These are phyloP conservation scores for Dolichoris vasculosae DNA, from an alignment of 1,140 invertebrate species.

Conservation along the genomic window DNA sequence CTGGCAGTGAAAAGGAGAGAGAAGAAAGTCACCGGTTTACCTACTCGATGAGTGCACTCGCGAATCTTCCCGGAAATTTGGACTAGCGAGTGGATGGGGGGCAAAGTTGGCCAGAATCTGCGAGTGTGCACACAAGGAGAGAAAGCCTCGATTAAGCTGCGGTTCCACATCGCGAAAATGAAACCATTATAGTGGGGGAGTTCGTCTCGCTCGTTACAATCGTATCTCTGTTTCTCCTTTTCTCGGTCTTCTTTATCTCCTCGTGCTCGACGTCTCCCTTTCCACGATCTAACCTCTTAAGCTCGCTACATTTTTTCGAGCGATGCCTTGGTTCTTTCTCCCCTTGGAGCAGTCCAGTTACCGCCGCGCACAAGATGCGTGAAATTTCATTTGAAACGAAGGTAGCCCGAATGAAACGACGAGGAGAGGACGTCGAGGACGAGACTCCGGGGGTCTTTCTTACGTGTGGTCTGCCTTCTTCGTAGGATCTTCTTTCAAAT, in stretches of 20 bases:
- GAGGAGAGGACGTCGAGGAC: not conserved
- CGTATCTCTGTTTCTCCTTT: not conserved
- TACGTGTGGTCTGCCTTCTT: slow-evolving; percentile 25
- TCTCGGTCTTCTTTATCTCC: not conserved
- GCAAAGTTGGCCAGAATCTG: not conserved
- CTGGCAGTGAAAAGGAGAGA: not conserved
- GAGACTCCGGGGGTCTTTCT: not conserved
- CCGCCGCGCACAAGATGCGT: not conserved
- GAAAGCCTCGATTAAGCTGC: slow-evolving; percentile 60
- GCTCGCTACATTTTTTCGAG: not conserved
- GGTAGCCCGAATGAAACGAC: not conserved
- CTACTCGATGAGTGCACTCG: not conserved
- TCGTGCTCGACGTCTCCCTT: not conserved
- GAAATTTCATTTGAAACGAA: slow-evolving; percentile 42
- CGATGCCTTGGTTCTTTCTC: not conserved
- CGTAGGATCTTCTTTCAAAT: slow-evolving; percentile 45
- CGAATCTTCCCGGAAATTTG: slow-evolving; percentile 16
- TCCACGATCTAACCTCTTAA: not conserved
- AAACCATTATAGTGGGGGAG: slow-evolving; percentile 35
- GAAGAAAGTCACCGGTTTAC: not conserved
- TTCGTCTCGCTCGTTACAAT: not conserved
- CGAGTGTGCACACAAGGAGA: not conserved
- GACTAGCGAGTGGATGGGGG: not conserved
- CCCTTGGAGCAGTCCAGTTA: not conserved
- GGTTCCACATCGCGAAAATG: slow-evolving; percentile 58